Conservation (phyloP, 2,888 invertebrate species). For the Strigamia maritima region DNA sequence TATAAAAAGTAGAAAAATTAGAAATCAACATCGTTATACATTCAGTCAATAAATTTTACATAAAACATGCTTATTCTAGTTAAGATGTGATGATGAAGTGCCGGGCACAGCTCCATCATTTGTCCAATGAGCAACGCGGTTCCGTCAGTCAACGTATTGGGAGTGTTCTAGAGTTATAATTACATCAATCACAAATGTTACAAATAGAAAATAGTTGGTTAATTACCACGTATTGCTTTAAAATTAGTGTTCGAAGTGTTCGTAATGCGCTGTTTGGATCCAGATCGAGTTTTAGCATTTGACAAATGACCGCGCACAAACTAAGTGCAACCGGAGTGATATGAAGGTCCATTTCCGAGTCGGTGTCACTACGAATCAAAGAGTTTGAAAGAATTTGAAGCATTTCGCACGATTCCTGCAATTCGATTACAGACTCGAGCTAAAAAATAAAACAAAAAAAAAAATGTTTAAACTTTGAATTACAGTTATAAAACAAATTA, state of each 20-base stretch:
- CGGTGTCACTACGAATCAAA: neutral
- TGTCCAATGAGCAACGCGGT: neutral
- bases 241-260: neutral
- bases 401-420: constrained; percentile 23
- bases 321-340: neutral
- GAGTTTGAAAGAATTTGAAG: neutral
- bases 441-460: neutral
- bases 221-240: constrained; percentile 6
- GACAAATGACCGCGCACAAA: neutral
- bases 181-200: neutral
- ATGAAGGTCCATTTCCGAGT: neutral
- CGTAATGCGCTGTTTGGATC: neutral
- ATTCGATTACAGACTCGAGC: neutral
- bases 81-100: neutral
- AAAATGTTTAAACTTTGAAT: neutral
- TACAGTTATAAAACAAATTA: too few species aligned
- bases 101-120: neutral
- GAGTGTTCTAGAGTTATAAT: neutral
- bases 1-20: neutral
- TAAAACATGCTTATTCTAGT: neutral
- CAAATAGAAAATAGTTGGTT: neutral
- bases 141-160: neutral
- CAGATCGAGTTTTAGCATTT: neutral
- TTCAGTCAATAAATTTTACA: neutral
- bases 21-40: neutral